These are phyloP conservation scores for Morpho achilles DNA, from an alignment of 2,888 invertebrate species.

Conservation along the genomic window DNA sequence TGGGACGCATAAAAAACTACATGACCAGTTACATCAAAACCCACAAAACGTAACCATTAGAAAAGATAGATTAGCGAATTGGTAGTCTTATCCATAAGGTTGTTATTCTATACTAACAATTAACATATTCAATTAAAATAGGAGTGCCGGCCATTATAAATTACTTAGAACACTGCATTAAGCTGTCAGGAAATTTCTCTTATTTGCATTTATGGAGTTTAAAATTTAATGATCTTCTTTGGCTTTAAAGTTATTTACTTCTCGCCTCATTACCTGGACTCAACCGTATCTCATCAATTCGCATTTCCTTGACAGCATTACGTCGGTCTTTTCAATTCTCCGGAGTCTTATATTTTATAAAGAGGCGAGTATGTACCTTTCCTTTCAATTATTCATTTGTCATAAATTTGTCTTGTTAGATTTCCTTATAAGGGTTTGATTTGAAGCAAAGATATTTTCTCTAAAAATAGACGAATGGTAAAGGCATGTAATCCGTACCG, in stretches of 20 bases:
- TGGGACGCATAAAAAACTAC: too few relatives aligned
- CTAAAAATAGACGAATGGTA: too few relatives aligned
- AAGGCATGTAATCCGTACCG: too few relatives aligned
- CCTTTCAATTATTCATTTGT: background rate
- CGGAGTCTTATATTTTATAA: too few relatives aligned
- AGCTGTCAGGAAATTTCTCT: constrained; percentile 4
- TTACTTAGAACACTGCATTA: background rate
- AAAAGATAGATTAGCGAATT: too few relatives aligned
- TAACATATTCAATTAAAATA: too few relatives aligned
- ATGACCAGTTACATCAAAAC: too few relatives aligned
- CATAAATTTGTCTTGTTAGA: background rate
- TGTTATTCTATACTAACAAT: too few relatives aligned
- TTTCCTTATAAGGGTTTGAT: background rate
- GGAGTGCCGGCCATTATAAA: too few relatives aligned
- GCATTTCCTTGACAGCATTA: constrained; percentile 1
- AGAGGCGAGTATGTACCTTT: background rate
- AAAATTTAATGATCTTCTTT: background rate
- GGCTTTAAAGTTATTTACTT: constrained; percentile 1
- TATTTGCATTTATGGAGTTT: background rate
- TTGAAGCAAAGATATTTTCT: too few relatives aligned
- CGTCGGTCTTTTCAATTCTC: constrained; percentile 1
- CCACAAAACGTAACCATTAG: too few relatives aligned
- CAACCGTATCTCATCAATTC: constrained; percentile 1
- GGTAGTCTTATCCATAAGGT: too few relatives aligned
- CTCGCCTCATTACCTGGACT: background rate